Evolutionary conservation across 2,797 vertebrate genomes (phyloP).

Genomic region (Poeciliopsis gracilis): DNA sequence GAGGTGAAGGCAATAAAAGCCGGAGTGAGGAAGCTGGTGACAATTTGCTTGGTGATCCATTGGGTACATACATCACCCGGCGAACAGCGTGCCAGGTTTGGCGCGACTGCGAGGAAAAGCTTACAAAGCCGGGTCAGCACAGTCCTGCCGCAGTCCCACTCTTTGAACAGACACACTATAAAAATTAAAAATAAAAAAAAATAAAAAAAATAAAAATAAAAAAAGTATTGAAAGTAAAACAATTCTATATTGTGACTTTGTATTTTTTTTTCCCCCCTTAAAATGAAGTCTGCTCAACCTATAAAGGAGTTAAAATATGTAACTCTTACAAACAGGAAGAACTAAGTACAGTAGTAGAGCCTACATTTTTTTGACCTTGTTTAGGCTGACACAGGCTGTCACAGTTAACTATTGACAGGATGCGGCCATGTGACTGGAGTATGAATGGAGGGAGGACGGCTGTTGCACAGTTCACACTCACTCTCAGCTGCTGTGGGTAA

Average conservation of each 20-base stretch:
- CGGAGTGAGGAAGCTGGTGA: constrained; percentile 49
- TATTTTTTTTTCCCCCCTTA: not conserved
- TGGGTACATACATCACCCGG: constrained; percentile 55
- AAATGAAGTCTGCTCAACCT: not conserved
- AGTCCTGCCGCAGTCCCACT: constrained; percentile 66
- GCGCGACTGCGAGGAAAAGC: constrained; percentile 56
- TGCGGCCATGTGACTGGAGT: constrained; percentile 58
- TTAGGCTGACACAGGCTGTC: constrained; percentile 32
- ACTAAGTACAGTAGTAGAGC: not conserved
- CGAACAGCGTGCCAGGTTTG: constrained; percentile 58
- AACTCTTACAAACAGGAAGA: constrained; percentile 1
- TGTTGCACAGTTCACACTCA: constrained; percentile 52
- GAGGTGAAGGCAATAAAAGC: constrained; percentile 33
- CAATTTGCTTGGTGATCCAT: constrained; percentile 57
- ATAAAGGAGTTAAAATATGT: not conserved
- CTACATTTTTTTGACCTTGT: constrained; percentile 50
- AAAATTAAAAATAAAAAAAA: not conserved
- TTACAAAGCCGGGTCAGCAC: constrained; percentile 53
- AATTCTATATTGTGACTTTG: not conserved
- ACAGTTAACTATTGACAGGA: constrained; percentile 76
- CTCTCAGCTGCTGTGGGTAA: constrained; percentile 13
- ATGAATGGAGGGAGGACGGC: constrained; percentile 67
- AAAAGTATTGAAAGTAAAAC: constrained; percentile 35
- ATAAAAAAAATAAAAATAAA: not conserved
- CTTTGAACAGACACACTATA: constrained; percentile 49